These are phyloP conservation scores for Grammomys surdaster DNA, from an alignment of 2,113 vertebrate species.

Conservation along the genomic window DNA sequence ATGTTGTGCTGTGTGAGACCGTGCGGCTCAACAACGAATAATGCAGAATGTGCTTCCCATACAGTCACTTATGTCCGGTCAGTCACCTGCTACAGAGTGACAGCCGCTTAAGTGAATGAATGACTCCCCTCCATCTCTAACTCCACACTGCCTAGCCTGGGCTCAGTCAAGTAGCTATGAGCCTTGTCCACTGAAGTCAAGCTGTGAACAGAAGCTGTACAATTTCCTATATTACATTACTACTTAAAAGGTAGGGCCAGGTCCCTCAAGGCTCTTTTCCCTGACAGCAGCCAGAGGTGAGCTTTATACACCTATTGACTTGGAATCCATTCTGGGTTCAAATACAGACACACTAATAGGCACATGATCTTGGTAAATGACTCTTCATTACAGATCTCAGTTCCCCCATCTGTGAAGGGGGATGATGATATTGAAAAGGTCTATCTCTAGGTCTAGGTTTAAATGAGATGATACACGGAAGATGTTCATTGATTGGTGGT, in stretches of 20 bases:
- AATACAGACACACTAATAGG: conserved; percentile 9
- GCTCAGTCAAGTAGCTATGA: neutral
- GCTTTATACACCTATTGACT: neutral
- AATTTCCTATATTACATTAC: neutral
- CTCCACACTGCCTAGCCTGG: neutral
- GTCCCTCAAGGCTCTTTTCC: neutral
- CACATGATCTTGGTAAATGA: conserved; percentile 2
- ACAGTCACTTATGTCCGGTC: neutral
- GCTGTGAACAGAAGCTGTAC: neutral
- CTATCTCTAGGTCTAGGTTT: neutral
- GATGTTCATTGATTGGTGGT: neutral
- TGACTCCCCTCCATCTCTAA: neutral
- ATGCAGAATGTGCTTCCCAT: neutral
- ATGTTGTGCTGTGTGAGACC: conserved; percentile 24
- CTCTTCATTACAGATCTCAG: neutral
- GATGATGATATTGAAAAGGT: neutral
- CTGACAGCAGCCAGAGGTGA: neutral
- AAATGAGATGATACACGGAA: neutral
- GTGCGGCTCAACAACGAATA: neutral
- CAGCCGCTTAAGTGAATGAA: neutral
- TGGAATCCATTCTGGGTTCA: conserved; percentile 7
- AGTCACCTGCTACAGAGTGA: neutral
- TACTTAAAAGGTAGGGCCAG: neutral
- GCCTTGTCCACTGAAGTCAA: neutral
- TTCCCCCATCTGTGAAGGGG: conserved; percentile 34